Percentiles rank a stretch among this genome's conserved stretches.
These are phyloP conservation scores for Cyclopterus lumpus DNA, from an alignment of 2,797 vertebrate genomes.

Conservation along the genomic window DNA sequence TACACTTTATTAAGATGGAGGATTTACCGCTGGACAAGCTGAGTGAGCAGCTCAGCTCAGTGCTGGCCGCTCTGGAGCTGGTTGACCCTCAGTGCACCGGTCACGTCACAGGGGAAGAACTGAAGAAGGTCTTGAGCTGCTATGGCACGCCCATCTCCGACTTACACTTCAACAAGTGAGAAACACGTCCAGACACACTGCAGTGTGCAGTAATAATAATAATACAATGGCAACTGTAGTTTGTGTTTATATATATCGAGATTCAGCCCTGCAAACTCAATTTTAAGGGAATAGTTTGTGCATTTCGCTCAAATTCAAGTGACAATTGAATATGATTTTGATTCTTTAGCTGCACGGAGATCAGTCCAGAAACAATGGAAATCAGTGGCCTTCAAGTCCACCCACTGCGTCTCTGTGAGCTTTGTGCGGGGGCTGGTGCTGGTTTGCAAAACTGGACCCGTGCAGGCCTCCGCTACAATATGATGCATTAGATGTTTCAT, in stretches of 20 bases:
- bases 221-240: not conserved
- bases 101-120: constrained; percentile 55
- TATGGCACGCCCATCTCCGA: constrained; percentile 68
- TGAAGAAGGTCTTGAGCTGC: constrained; percentile 65
- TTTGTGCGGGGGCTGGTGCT: no score
- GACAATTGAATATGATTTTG: no score
- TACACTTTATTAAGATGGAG: constrained; percentile 56
- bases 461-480: no score
- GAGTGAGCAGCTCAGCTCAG: constrained; percentile 54
- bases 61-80: constrained; percentile 60
- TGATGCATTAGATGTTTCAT: not conserved
- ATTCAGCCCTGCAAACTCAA: no score
- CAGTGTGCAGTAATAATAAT: not conserved
- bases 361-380: no score
- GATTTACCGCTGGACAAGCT: constrained; percentile 63
- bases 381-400: no score
- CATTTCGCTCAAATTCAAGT: no score
- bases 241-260: no score
- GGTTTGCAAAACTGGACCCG: no score
- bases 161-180: constrained; percentile 73
- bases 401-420: no score
- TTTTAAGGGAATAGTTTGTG: no score
- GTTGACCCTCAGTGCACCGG: constrained; percentile 58
- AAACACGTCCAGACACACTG: constrained; percentile 3
- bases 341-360: no score